Evolutionary conservation across 2,888 invertebrate species (phyloP).

Genomic region (Achlya flavicornis): DNA sequence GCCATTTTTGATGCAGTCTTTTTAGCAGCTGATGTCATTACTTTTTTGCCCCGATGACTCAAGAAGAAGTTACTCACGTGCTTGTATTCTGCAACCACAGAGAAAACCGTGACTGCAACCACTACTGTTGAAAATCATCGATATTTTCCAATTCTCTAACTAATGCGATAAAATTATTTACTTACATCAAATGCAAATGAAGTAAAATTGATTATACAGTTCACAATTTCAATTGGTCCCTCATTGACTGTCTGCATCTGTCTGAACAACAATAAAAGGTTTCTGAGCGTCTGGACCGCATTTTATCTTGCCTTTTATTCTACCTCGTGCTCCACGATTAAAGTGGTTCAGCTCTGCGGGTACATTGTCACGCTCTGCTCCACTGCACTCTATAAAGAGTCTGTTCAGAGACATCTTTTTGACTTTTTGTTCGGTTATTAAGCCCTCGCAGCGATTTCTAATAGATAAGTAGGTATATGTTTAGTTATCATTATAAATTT

Average conservation of each 20-base stretch:
- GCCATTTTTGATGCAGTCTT: not conserved
- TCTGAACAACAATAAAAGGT: slow-evolving; percentile 32
- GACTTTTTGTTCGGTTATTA: slow-evolving; percentile 64
- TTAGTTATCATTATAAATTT: too few relatives aligned
- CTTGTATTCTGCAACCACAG: too few relatives aligned
- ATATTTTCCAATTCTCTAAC: too few relatives aligned
- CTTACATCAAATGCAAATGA: not conserved
- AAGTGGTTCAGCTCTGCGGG: slow-evolving; percentile 70
- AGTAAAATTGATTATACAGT: not conserved
- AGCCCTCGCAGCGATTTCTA: slow-evolving; percentile 23
- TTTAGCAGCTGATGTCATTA: not conserved
- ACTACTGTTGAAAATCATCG: too few relatives aligned
- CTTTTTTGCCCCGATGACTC: not conserved
- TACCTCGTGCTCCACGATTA: slow-evolving; percentile 36
- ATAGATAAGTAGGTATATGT: too few relatives aligned
- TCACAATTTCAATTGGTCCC: slow-evolving; percentile 8
- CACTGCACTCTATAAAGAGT: slow-evolving; percentile 52
- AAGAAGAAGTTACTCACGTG: not conserved
- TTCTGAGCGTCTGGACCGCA: slow-evolving; percentile 25
- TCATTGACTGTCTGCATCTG: slow-evolving; percentile 10
- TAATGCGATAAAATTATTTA: not conserved
- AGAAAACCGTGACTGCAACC: too few relatives aligned
- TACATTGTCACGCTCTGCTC: slow-evolving; percentile 61
- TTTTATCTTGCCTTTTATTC: slow-evolving; percentile 37
- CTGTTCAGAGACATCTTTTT: slow-evolving; percentile 40